Evolutionary conservation across 2,888 invertebrate species (phyloP), one percentile per base, ranked within the genome.

Genomic region (Blastobasis lacticolella): DNA sequence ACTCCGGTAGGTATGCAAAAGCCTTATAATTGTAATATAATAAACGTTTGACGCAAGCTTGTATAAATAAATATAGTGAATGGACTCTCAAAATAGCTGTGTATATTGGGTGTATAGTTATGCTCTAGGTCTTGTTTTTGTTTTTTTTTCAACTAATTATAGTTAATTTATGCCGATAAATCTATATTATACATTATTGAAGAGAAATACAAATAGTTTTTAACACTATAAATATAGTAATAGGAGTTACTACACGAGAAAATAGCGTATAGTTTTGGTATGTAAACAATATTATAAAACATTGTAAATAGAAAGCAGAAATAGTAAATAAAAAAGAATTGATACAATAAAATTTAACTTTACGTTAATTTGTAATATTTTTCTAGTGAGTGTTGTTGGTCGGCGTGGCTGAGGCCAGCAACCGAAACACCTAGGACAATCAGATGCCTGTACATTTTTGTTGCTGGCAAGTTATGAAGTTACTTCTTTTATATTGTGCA

Each of bases 71-170:
- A 60, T 63, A 68, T 83, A 81, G 73, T 67, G 78, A 70, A 72
- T 72, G 78, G 69, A 80, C 76, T 82, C 80, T 78, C 75, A 69
- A 63, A 73, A 63, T 82, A 82, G 79, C 66, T 83, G 75, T 88
- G 87, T 86, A 88, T 82, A 87, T 85, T 85, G 83, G 85, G 86
- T 87, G 87, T 87, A 87, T 80, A 87, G 86, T 80, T 83, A 82
- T 83, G 73, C 65, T 80, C 73, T 78, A 78, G 72, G 73, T 75
- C 76, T 75, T 75, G 80, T 77, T 84, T 79, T 83, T 78, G 76
- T 75, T 63, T 83, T 78, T 77, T 75, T 63, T 73, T 74, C 77
- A 71, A 77, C 81, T 75, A 81, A 86, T 80, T 83, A 74, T 83
- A 87, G 87, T 83, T 88, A 85, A 88, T 88, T 88, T 88, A 88